Conservation (phyloP, 2,888 invertebrate species). For the Troides oblongomaculatus region DNA sequence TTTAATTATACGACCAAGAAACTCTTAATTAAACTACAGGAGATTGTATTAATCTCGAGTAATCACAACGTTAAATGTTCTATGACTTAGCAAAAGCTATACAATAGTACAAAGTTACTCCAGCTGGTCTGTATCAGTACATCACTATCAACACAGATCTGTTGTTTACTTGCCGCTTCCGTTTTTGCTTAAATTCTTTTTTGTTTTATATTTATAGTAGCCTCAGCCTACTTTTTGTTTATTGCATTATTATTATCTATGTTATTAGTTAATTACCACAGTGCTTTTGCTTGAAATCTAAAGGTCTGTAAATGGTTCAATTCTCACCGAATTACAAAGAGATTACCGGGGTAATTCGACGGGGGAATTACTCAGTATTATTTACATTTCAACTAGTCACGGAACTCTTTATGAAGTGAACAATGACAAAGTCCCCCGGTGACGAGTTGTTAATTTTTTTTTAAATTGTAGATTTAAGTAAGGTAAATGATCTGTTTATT, state of each 20-base stretch:
- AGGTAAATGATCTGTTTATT: neutral
- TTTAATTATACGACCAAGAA: no score
- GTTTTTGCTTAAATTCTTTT: neutral
- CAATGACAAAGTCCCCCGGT: no score
- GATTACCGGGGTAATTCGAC: no score
- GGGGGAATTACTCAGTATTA: no score
- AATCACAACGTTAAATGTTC: neutral
- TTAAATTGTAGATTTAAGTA: neutral
- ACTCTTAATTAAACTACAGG: no score
- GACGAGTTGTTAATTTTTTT: neutral
- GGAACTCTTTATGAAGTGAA: no score
- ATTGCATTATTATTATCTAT: neutral
- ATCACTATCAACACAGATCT: slow-evolving; percentile 5
- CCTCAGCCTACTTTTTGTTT: neutral
- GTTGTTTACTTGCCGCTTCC: slow-evolving; percentile 10
- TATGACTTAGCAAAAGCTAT: slow-evolving; percentile 17
- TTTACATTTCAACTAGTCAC: no score
- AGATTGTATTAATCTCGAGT: neutral
- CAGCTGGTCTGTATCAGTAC: slow-evolving; percentile 13
- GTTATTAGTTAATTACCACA: no score
- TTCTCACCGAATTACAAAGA: no score
- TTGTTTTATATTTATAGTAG: neutral
- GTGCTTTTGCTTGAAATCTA: no score
- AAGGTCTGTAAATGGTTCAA: no score
- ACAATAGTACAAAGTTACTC: slow-evolving; percentile 15